Evolutionary conservation across 2,888 invertebrate genomes (phyloP).

Genomic region (Drosophila nr. perissopoda): DNA sequence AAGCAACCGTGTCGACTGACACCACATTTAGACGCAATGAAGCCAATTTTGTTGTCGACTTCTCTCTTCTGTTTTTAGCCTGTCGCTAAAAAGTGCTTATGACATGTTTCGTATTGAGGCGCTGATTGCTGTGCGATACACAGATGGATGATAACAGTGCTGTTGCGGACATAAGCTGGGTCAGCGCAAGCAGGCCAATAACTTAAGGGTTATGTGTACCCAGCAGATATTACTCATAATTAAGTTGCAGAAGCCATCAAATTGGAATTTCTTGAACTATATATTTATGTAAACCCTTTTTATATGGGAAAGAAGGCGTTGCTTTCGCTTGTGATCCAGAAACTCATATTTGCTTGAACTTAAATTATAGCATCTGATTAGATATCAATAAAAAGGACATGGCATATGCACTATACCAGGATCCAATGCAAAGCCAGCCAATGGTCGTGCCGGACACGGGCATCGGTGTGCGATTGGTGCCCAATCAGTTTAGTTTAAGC

Average conservation of each 20-base stretch:
- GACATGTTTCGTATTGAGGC: conserved; percentile 39
- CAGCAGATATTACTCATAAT: neutral
- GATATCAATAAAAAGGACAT: neutral
- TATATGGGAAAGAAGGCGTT: neutral
- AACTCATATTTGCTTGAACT: neutral
- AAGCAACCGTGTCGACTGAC: conserved; percentile 51
- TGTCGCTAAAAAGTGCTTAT: conserved; percentile 47
- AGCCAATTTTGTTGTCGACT: conserved; percentile 64
- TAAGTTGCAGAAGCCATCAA: neutral
- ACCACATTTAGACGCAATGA: conserved; percentile 77
- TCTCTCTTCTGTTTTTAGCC: conserved; percentile 44
- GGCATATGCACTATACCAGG: conserved; percentile 43
- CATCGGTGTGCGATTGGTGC: conserved; percentile 29
- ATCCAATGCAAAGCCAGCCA: conserved; percentile 51
- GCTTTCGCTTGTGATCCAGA: neutral
- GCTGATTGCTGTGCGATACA: conserved; percentile 4
- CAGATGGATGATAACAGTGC: conserved; percentile 37
- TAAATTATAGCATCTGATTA: neutral
- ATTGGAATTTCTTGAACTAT: neutral
- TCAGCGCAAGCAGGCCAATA: neutral
- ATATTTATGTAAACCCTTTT: neutral
- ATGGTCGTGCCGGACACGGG: conserved; percentile 6
- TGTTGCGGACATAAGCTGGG: conserved; percentile 16
- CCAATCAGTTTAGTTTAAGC: neutral
- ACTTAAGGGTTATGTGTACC: neutral